Percentiles rank a stretch among this genome's conserved stretches.
Conservation (phyloP, 2,797 vertebrate genomes). For the Danio albolineatus region DNA sequence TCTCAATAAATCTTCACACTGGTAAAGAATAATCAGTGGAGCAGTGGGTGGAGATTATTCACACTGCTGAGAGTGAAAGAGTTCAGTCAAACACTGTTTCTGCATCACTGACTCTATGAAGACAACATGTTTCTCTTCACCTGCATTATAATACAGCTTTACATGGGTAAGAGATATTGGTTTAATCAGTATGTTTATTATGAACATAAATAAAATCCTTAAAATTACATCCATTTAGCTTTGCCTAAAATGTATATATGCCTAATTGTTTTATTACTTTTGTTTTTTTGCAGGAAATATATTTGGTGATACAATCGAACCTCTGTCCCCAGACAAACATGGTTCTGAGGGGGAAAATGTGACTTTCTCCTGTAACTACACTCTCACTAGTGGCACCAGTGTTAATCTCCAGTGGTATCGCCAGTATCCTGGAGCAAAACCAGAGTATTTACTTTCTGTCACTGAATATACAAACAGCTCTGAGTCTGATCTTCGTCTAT, state of each 20-base stretch:
- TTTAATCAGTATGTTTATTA: neutral
- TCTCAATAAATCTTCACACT: too few species aligned
- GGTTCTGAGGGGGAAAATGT: neutral
- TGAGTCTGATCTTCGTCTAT: slow-evolving; percentile 14
- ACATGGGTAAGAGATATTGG: neutral
- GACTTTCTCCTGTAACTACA: slow-evolving; percentile 21
- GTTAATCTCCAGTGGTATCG: slow-evolving; percentile 35
- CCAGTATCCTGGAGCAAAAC: neutral
- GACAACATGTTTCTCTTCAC: too few species aligned
- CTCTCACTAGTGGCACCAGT: neutral
- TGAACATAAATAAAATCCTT: neutral
- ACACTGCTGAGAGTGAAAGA: too few species aligned
- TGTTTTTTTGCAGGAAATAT: neutral
- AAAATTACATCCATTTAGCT: too few species aligned
- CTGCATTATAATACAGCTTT: neutral
- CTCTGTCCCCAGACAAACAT: neutral
- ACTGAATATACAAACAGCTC: neutral
- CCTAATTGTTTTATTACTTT: too few species aligned
- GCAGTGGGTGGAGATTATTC: too few species aligned
- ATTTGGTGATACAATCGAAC: neutral
- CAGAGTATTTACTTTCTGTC: neutral
- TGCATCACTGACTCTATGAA: too few species aligned
- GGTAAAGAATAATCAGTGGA: neutral
- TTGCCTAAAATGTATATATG: too few species aligned
- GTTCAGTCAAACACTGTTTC: too few species aligned